These are phyloP conservation scores for Marronus borbonicus DNA, from an alignment of 2,888 invertebrate species.

Conservation along the genomic window DNA sequence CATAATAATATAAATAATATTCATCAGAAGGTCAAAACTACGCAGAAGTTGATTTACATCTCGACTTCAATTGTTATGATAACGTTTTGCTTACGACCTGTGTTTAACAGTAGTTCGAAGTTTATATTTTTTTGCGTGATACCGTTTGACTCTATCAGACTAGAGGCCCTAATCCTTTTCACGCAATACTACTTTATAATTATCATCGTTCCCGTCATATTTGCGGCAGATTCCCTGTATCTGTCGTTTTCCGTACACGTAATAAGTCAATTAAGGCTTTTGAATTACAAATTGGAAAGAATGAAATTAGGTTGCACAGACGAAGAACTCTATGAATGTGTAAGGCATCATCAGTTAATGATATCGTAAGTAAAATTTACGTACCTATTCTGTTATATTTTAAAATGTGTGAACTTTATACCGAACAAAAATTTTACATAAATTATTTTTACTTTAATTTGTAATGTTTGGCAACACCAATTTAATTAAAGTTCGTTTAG, in stretches of 20 bases:
- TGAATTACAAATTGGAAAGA: slow-evolving; percentile 31
- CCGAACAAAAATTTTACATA: no score
- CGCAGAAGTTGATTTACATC: slow-evolving; percentile 20
- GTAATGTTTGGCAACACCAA: no score
- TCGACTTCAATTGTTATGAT: background rate
- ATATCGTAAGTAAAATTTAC: slow-evolving; percentile 34
- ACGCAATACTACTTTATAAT: slow-evolving; percentile 9
- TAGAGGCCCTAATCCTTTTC: slow-evolving; percentile 15
- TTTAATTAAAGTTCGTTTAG: no score
- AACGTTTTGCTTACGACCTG: slow-evolving; percentile 1
- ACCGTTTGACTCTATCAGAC: background rate
- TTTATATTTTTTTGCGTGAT: slow-evolving; percentile 14
- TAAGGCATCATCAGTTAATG: slow-evolving; percentile 48
- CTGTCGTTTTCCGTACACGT: slow-evolving; percentile 16
- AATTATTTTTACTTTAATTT: no score
- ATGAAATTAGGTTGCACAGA: background rate
- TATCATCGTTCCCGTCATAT: background rate
- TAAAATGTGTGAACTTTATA: background rate
- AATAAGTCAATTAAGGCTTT: background rate
- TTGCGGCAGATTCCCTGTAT: slow-evolving; percentile 9
- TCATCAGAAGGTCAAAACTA: slow-evolving; percentile 15
- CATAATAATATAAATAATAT: slow-evolving; percentile 8
- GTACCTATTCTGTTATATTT: background rate
- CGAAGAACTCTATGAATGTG: slow-evolving; percentile 26
- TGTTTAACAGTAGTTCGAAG: background rate